phyloP scores from a whole-genome alignment of 2,888 invertebrate species.

The Phaonia tiefii region DNA sequence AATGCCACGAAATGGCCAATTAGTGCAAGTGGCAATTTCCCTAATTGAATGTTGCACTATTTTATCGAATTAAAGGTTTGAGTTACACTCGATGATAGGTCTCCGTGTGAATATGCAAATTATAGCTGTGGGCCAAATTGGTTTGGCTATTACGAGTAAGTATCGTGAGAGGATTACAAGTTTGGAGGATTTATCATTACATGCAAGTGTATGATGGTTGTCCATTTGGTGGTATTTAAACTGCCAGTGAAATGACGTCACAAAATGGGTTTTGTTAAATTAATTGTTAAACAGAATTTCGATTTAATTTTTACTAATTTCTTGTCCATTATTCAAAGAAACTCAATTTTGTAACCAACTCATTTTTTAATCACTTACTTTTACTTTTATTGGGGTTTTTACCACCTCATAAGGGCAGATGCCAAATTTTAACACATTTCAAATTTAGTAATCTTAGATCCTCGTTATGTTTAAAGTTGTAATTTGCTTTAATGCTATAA shows the following conservation, averaged over 20 bases:
- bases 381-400: too few relatives aligned
- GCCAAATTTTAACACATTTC: too few relatives aligned
- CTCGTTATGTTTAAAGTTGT: too few relatives aligned
- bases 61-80: conserved; percentile 51
- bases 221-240: neutral
- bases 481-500: too few relatives aligned
- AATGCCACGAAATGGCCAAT: conserved; percentile 55
- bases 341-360: too few relatives aligned
- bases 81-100: conserved; percentile 43
- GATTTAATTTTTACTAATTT: too few relatives aligned
- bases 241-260: neutral
- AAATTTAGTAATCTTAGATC: too few relatives aligned
- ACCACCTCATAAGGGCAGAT: too few relatives aligned
- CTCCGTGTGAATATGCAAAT: conserved; percentile 28
- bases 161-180: conserved; percentile 5
- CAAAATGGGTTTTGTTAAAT: too few relatives aligned
- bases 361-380: too few relatives aligned
- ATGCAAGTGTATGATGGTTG: neutral
- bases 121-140: conserved; percentile 9
- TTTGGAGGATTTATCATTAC: conserved; percentile 21
- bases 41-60: conserved; percentile 64
- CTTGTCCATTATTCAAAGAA: too few relatives aligned
- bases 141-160: neutral
- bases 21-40: conserved; percentile 60
- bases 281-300: too few relatives aligned